A percentile compares a stretch with the other conserved stretches of the same genome.
Conservation (phyloP, 1,140 invertebrate genomes). For the Trichonephila clavata region DNA sequence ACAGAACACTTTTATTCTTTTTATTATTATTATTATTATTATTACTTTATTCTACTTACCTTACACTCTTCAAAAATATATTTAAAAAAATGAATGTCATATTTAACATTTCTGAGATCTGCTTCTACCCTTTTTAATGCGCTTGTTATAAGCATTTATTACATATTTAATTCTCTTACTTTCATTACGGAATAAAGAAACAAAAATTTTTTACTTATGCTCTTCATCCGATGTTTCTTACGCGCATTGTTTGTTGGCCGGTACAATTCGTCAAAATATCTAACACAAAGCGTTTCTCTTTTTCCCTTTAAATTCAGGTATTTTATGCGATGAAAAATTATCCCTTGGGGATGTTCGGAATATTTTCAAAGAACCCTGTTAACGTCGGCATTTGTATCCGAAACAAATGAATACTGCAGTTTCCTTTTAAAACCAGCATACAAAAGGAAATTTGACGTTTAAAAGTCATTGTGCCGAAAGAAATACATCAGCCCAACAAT, state of each 20-base stretch:
- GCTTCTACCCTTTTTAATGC: background rate
- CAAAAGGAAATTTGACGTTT: background rate
- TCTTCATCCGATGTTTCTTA: background rate
- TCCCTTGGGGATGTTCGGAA: background rate
- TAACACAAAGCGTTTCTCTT: background rate
- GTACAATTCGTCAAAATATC: background rate
- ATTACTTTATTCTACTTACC: too few species aligned
- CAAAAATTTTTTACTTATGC: background rate
- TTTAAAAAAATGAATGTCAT: too few species aligned
- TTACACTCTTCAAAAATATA: too few species aligned
- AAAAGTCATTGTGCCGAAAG: background rate
- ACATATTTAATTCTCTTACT: too few species aligned
- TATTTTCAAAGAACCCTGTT: background rate
- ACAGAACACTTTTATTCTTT: too few species aligned
- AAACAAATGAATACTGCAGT: background rate
- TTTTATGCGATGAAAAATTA: background rate
- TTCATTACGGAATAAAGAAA: too few species aligned
- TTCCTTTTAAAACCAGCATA: background rate
- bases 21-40: too few species aligned
- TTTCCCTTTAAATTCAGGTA: background rate
- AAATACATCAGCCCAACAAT: background rate
- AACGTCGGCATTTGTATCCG: background rate
- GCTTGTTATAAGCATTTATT: background rate
- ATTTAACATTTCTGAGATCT: background rate
- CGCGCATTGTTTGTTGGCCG: background rate